These are phyloP conservation scores for Lateolabrax maculatus DNA, from an alignment of 2,797 vertebrate genomes.

Conservation along the genomic window DNA sequence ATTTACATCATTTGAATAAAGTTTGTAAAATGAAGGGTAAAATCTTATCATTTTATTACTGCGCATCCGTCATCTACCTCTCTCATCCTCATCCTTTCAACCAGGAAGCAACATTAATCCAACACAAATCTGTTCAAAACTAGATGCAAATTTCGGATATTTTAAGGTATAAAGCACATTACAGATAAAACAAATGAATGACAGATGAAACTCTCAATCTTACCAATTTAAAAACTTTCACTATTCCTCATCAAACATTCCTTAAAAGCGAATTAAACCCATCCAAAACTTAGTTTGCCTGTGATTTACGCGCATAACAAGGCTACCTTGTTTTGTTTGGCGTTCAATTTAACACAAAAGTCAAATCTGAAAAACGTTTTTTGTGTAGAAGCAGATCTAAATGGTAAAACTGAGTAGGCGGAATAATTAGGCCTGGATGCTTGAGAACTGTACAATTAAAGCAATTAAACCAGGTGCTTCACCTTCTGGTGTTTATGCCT, in stretches of 20 bases:
- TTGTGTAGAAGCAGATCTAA: too few relatives aligned
- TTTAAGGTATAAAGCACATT: not conserved
- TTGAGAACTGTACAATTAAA: not conserved
- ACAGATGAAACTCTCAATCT: not conserved
- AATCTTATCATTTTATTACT: too few relatives aligned
- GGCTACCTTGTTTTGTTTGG: too few relatives aligned
- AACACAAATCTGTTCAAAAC: not conserved
- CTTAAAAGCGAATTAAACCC: not conserved
- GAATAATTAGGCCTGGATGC: too few relatives aligned
- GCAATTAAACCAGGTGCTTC: too few relatives aligned
- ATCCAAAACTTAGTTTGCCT: not conserved
- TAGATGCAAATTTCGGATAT: not conserved
- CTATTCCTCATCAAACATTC: not conserved
- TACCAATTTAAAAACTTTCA: not conserved
- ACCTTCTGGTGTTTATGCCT: too few relatives aligned
- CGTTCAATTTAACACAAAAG: not conserved
- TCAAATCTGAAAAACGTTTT: too few relatives aligned
- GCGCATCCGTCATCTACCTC: not conserved
- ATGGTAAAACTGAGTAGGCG: not conserved
- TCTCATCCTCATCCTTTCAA: not conserved
- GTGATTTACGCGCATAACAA: not conserved
- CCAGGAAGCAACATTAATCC: not conserved
- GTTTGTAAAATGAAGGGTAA: too few relatives aligned
- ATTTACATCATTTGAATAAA: too few relatives aligned
- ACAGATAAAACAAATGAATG: not conserved